Evolutionary conservation across 1,140 invertebrate genomes (phyloP), one percentile per base, ranked within the genome.

Genomic region (Protaetia brevitarsis): DNA sequence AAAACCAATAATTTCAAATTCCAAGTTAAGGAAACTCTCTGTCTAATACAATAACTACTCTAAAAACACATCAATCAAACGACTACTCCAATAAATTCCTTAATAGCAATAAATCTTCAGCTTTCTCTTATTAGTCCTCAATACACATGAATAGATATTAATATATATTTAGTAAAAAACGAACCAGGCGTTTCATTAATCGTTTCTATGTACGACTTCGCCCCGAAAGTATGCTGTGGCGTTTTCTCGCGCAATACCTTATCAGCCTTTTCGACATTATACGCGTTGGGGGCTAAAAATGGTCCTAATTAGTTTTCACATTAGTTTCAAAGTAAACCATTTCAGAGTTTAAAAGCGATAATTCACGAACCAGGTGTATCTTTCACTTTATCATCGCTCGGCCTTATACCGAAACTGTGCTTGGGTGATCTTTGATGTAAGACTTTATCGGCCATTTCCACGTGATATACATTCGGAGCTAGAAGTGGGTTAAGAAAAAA

Each of bases 221-320:
- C 69, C n/a, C 80, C 80, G 65, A 81, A 80, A 2, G 79, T 82
- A 68, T 78, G 85, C 70, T 79, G 80, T 21, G 82, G 82, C 28
- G 21, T 16, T 27, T 58, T 58, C 16, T 45, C 41, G 21, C 82
- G 80, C 26, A 88, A 79, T 11, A 86, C 74, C 72, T 85, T 85
- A 68, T 87, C 86, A 30, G 85, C 82, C 71, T 86, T 88, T 70
- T 92, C 88, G 4, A 90, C 88, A 78, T 85, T 81, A 80, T 94
- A 85, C 74, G 86, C 81, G 76, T 92, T 83, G 69, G 92, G 83
- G 76, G 89, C 87, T 65, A 58, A 3, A 45, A 45, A 45, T 45
- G 13, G n/a, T n/a, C n/a, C n/a, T n/a, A n/a, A n/a, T n/a, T n/a
- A n/a, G n/a, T n/a, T n/a, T n/a, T n/a, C n/a, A n/a, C n/a, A n/a